Evolutionary conservation across 2,113 vertebrate genomes (phyloP).

Genomic region (Lophura nycthemera): DNA sequence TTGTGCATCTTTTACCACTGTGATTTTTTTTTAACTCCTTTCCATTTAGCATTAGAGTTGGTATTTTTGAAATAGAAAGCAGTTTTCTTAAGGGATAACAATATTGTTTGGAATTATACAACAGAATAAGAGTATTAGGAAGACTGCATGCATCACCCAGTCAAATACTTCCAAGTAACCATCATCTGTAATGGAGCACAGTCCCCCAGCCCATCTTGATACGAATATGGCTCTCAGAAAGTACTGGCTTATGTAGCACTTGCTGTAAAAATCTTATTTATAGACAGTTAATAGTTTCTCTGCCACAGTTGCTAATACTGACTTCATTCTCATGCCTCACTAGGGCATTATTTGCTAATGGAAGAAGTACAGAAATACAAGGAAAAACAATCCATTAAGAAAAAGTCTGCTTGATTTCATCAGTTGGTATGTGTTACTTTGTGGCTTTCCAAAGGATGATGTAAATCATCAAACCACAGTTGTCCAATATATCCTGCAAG

Average conservation of each 20-base stretch:
- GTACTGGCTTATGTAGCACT: background rate
- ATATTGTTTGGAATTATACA: constrained; percentile 72
- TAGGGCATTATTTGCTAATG: background rate
- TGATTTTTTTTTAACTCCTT: constrained; percentile 72
- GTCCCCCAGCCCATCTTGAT: constrained; percentile 62
- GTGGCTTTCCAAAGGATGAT: background rate
- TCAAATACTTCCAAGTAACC: constrained; percentile 73
- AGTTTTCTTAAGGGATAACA: constrained; percentile 74
- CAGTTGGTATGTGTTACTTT: background rate
- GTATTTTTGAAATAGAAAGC: constrained; percentile 73
- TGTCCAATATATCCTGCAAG: background rate
- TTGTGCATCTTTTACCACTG: constrained; percentile 43
- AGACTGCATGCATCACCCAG: constrained; percentile 69
- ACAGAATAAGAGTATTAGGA: constrained; percentile 76
- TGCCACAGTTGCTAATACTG: constrained; percentile 16
- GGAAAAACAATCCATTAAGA: background rate
- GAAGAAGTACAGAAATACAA: background rate
- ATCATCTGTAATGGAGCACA: constrained; percentile 40
- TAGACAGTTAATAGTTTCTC: constrained; percentile 24
- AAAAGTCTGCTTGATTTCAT: background rate
- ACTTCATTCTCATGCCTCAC: constrained; percentile 1
- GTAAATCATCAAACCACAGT: constrained; percentile 16
- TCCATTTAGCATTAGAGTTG: constrained; percentile 74
- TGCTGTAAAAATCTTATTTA: constrained; percentile 61
- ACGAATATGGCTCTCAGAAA: constrained; percentile 70